Base-by-base conservation (phyloP, 1,140 invertebrate genomes). In the Papilio polyxenes region DNA sequence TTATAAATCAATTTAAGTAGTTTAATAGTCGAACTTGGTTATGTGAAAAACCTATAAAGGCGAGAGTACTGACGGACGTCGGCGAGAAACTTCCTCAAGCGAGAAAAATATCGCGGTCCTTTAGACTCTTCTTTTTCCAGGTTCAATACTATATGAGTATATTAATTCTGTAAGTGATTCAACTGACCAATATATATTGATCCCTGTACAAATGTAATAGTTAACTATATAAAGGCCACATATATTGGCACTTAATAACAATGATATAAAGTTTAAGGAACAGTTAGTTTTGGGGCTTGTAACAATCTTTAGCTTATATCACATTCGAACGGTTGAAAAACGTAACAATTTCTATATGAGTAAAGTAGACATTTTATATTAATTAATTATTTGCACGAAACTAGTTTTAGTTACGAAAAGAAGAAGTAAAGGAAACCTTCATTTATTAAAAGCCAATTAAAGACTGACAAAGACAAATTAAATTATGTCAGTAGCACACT, bases 281-380 rank as follows among this genome's bases (percentile, higher is more conserved):
- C 62, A 65, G 62, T 65, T 13, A 53, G 51, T 53, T 13, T 65
- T 65, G 62, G 62, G 62, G 62, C 62, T 65, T 31, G 10, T 65
- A 65, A 31, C 17, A 65, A 65, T 62, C n/a, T 20, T 31, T 31
- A 65, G 62, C 8, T 23, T 59, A 59, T 65, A 65, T 65, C 62
- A 65, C 62, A 62, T 62, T 62, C 59, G 13, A 65, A 65, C 62
- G 23, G 62, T 65, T 65, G 8, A 65, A 65, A 65, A 65, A 65
- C 62, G 23, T 65, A 65, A 65, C 62, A 65, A 65, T 65, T 65
- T 31, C 23, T 65, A 65, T 1, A 65, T 65, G 10, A 31, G 23
- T 13, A 3, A 31, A 65, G 15, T 59, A 59, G n/a, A n/a, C 17
- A n/a, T 59, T 59, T 59, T n/a, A n/a, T 59, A 49, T 49, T 49